Conservation (phyloP, 2,797 vertebrate genomes). For the Petrocephalus sullivani region DNA sequence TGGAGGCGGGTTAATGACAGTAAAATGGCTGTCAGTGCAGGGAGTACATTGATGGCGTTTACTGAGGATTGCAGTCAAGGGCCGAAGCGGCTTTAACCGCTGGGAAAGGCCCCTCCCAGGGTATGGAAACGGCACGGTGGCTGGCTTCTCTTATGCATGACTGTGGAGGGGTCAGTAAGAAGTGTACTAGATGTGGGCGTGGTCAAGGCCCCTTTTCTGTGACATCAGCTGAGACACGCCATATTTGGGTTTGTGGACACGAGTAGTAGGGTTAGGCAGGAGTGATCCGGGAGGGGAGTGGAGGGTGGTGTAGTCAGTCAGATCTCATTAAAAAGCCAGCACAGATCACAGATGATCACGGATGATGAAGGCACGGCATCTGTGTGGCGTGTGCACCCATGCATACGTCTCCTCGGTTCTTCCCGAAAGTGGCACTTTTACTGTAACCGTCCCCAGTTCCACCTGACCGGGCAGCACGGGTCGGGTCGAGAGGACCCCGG, state of each 20-base stretch:
- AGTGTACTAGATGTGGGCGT: conserved; percentile 58
- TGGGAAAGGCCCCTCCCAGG: conserved; percentile 24
- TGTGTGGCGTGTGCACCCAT: not conserved
- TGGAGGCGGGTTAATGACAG: not conserved
- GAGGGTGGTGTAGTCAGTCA: not conserved
- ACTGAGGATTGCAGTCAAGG: not conserved
- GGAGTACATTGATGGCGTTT: not conserved
- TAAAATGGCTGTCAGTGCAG: not conserved
- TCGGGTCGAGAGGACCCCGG: not conserved
- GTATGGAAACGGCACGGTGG: conserved; percentile 36
- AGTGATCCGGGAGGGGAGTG: not conserved
- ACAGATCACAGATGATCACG: not conserved
- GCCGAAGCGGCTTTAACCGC: not conserved
- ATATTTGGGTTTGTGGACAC: not conserved
- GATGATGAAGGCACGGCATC: not conserved
- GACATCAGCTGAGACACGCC: conserved; percentile 46
- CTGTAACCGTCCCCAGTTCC: not conserved
- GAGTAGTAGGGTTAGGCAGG: not conserved
- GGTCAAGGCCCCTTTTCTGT: conserved; percentile 63
- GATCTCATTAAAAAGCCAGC: conserved; percentile 2
- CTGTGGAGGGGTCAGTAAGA: conserved; percentile 68
- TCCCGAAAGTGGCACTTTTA: not conserved
- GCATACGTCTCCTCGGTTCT: not conserved
- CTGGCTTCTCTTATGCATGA: conserved; percentile 65
- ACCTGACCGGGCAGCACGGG: not conserved